phyloP scores from a whole-genome alignment of 1,140 invertebrate species.

The Drosophila rhopaloa region DNA sequence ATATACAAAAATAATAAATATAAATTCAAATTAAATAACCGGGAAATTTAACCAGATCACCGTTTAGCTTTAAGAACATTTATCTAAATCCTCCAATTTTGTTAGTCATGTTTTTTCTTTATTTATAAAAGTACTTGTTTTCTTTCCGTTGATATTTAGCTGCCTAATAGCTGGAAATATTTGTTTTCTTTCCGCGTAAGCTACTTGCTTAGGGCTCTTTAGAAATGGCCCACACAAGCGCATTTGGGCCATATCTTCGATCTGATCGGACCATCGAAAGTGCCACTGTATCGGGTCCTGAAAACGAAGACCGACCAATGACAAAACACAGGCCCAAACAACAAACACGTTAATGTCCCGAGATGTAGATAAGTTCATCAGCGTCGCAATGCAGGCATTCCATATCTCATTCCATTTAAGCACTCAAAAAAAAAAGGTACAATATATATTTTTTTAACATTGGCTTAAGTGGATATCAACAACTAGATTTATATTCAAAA shows the following conservation, averaged over 20 bases:
- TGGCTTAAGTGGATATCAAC: too few relatives aligned
- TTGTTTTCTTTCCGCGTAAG: slow-evolving; percentile 29
- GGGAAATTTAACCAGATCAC: not conserved
- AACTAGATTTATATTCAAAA: not conserved
- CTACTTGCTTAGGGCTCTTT: slow-evolving; percentile 17
- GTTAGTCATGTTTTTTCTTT: slow-evolving; percentile 1
- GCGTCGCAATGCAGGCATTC: slow-evolving; percentile 30
- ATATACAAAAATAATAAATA: too few relatives aligned
- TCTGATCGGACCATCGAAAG: slow-evolving; percentile 25
- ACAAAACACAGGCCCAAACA: slow-evolving; percentile 46
- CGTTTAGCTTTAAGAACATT: not conserved
- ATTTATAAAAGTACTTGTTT: not conserved
- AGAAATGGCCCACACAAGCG: slow-evolving; percentile 49
- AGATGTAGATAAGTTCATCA: slow-evolving; percentile 80
- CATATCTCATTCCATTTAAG: not conserved
- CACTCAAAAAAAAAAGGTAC: not conserved
- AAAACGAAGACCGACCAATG: slow-evolving; percentile 31
- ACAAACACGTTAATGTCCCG: slow-evolving; percentile 55
- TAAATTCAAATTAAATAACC: not conserved
- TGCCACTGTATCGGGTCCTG: slow-evolving; percentile 50
- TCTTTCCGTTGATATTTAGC: not conserved
- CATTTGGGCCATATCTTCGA: slow-evolving; percentile 28
- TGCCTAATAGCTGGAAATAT: slow-evolving; percentile 9
- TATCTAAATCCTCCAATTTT: not conserved
- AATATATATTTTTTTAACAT: too few relatives aligned